phyloP scores from a whole-genome alignment of 2,113 vertebrate genomes.

The Apodemus speciosus region DNA sequence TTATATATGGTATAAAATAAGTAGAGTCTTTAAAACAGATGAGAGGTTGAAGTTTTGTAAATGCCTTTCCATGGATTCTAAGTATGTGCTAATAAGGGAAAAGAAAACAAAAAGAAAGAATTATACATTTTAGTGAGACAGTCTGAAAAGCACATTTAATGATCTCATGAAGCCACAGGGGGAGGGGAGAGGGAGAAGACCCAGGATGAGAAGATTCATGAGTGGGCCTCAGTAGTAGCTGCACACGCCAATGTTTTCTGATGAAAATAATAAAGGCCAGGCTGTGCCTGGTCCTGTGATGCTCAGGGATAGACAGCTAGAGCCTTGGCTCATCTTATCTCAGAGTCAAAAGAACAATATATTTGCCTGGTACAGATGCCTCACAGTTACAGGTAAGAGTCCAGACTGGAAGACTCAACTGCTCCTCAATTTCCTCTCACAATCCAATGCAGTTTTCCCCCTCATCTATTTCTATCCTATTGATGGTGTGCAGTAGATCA shows the following conservation, averaged over 20 bases:
- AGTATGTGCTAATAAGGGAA: background rate
- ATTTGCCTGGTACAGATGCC: background rate
- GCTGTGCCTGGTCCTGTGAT: background rate
- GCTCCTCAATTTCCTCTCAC: background rate
- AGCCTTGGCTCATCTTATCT: background rate
- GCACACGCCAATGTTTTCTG: background rate
- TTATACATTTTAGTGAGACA: background rate
- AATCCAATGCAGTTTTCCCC: accelerated
- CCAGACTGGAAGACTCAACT: background rate
- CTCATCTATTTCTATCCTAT: accelerated
- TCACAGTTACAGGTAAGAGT: background rate
- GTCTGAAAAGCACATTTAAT: background rate
- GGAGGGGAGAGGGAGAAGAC: no score
- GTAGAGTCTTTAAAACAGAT: background rate
- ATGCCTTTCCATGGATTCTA: background rate
- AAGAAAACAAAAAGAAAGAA: background rate
- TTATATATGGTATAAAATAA: constrained; percentile 12
- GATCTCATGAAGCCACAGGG: background rate
- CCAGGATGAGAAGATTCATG: background rate
- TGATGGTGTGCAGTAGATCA: background rate
- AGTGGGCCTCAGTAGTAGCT: background rate
- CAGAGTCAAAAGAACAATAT: background rate
- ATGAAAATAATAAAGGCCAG: no score
- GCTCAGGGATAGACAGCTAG: background rate
- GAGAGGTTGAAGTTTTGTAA: constrained; percentile 12